A percentile compares a stretch with the other conserved stretches of the same genome.
phyloP scores from a whole-genome alignment of 2,797 vertebrate genomes.

The Lateolabrax maculatus region DNA sequence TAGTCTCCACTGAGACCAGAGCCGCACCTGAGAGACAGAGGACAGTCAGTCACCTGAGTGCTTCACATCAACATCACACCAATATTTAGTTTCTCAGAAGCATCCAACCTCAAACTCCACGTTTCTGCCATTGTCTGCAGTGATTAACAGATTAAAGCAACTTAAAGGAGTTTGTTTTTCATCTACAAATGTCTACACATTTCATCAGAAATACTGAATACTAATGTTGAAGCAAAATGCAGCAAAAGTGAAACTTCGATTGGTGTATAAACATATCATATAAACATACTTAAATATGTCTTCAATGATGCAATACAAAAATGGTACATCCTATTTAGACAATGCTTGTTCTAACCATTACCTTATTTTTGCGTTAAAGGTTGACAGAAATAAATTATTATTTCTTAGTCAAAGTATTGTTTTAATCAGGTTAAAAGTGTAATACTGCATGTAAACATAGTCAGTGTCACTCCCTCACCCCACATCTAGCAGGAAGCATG shows the following conservation, averaged over 20 bases:
- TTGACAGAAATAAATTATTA: neutral
- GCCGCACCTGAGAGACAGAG: constrained; percentile 87
- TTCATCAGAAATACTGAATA: neutral
- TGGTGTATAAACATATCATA: neutral
- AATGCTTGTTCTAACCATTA: neutral
- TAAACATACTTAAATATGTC: neutral
- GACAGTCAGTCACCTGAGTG: neutral
- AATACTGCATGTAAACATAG: neutral
- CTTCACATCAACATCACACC: neutral
- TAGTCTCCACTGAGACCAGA: constrained; percentile 95
- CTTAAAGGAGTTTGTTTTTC: neutral
- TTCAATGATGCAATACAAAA: neutral
- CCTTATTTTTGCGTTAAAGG: rapidly evolving
- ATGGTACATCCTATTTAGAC: neutral
- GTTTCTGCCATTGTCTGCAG: neutral
- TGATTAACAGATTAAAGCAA: no score
- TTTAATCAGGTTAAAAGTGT: neutral
- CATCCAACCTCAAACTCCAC: neutral
- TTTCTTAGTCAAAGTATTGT: neutral
- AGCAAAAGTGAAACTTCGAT: neutral
- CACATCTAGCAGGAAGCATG: constrained; percentile 92
- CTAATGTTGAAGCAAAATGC: neutral
- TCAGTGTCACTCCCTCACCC: constrained; percentile 84
- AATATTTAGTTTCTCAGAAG: neutral
- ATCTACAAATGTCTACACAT: neutral